Evolutionary conservation across 2,888 invertebrate genomes (phyloP), one percentile per base, ranked within the genome.

Genomic region (Volucella bombylans): DNA sequence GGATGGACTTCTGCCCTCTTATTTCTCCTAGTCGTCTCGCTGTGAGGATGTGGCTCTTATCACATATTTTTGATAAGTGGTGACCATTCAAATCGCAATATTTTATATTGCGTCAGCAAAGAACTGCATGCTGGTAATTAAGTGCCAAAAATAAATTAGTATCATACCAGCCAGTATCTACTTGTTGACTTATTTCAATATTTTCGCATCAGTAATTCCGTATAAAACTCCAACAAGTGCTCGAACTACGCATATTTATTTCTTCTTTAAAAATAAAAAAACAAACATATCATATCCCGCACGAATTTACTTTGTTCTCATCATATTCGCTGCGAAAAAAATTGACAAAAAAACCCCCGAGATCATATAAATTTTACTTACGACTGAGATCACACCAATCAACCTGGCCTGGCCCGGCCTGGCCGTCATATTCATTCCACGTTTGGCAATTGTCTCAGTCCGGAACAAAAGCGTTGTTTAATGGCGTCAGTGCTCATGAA

Each of bases 401-500:
- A 8, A 47, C 78, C 78, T 31, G 6, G 31, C 31, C 31, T 31
- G 31, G 31, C 31, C 31, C 1, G 31, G 6, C 31, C 23, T 2
- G 67, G 72, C 82, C 78, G 73, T 72, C 68, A 57, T 69, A 59
- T 79, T 81, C 69, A 52, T 69, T 45, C 18, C 73, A 73, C 74
- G 59, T 74, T 80, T 71, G 54, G 39, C 74, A 83, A 80, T 80
- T 83, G 74, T 65, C 61, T 76, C 80, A 76, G 52, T 59, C 47
- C 39, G 39, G 65, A 76, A 81, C 71, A 85, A 81, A 71, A 45
- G 74, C 65, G 15, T 54, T 78, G 55, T 82, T 39, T 52, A 74
- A 74, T 80, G 65, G 64, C 59, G 64, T 76, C 72, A 72, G 72
- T 77, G 85, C 57, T 81, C 81, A 72, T 50, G 62, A 77, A 81